Base-by-base conservation (phyloP, 1,140 invertebrate genomes). In the Polypedilum pembai region DNA sequence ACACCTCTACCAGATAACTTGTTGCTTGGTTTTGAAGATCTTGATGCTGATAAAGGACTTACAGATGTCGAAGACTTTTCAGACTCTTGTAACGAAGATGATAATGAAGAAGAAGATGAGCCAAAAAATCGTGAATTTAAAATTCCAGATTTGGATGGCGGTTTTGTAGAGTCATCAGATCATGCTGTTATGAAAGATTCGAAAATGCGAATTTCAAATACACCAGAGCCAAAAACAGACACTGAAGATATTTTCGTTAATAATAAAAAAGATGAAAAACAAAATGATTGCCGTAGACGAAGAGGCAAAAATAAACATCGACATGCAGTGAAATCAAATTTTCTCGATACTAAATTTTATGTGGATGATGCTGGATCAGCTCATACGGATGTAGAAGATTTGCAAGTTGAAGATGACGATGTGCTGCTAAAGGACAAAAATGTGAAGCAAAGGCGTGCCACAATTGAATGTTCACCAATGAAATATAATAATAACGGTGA, bases 21-120 rank as follows among this genome's bases (percentile, higher is more conserved):
- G 63, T 78, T 79, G 21, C 79, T 80, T 76, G 82, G 82, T 5
- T 79, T 84, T 66, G 79, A 78, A 40, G 76, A 79, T 40, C 79
- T 78, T 24, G 74, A 81, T 5, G 78, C 80, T 75, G 80, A 82
- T 75, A 77, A 79, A 41, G 79, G 78, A 10, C 76, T 78, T 18
- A 84, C 85, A 18, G 84, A 85, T 77, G 78, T 81, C 8, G 85
- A 85, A 78, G 82, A 84, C 73, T 79, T 83, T 45, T 81, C 81
- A 4, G 84, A 79, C 74, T 75, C 81, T 41, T 82, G 84, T 20
- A 81, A 83, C 20, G 84, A 79, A 74, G 76, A 82, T 41, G 83
- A 85, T 17, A 81, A 83, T 24, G 80, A 80, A 20, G 74, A 77
- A n/a, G 45, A 76, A 24, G 56, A 56, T 73, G 73, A 40, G 17